Evolutionary conservation across 2,113 vertebrate species (phyloP).

Genomic region (Pseudopipra pipra): DNA sequence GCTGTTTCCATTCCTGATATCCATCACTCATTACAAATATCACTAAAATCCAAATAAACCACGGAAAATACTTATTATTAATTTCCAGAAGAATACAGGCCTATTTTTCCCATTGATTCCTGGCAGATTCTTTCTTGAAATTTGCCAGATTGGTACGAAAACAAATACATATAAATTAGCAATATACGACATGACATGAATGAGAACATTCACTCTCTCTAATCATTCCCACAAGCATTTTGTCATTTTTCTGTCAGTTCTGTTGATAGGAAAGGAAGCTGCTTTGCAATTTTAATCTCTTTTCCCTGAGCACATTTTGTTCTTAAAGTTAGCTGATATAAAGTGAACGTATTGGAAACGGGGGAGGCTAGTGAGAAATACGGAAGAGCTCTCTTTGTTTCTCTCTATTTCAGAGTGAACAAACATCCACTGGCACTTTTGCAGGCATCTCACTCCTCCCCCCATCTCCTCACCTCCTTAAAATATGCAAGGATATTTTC

Average conservation of each 20-base stretch:
- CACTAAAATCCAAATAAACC: conserved; percentile 40
- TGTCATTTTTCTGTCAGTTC: conserved; percentile 46
- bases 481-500: background rate
- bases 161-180: conserved; percentile 46
- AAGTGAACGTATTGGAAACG: background rate
- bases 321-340: background rate
- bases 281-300: conserved; percentile 39
- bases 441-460: background rate
- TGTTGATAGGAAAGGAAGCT: conserved; percentile 15
- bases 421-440: background rate
- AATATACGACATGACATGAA: background rate
- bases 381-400: background rate
- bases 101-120: conserved; percentile 1
- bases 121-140: conserved; percentile 26
- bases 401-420: background rate
- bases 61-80: conserved; percentile 19
- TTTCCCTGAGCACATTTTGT: conserved; percentile 23
- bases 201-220: conserved; percentile 32
- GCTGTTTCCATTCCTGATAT: background rate
- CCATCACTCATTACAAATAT: background rate
- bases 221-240: conserved; percentile 39
- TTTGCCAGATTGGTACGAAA: background rate
- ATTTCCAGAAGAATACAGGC: background rate
- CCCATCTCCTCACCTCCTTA: background rate
- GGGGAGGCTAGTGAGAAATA: background rate